Base-by-base conservation (phyloP, 2,113 vertebrate genomes). In the Psephotus haematonotus region DNA sequence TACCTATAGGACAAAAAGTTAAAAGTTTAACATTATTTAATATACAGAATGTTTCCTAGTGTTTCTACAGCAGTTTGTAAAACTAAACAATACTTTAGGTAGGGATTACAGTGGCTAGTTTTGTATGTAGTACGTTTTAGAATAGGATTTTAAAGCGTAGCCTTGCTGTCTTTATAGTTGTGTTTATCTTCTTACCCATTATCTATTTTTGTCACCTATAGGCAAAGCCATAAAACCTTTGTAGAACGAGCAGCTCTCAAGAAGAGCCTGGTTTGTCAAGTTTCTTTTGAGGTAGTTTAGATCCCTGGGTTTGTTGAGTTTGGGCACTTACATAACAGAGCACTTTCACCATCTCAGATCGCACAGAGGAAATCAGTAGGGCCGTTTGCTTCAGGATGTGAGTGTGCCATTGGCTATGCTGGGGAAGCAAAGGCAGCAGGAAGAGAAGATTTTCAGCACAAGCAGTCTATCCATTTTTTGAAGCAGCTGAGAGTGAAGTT, bases 371-470 rank as follows among this genome's bases (percentile, higher is more conserved):
- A 74, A 60, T 37, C 1, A 2, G 29, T 7, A 74, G 39, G 29
- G 27, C 11, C 55, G 39, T 86, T 90, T 39, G 35, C 29, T 62
- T 83, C 33, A 17, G 64, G 37, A 25, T 29, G 5, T 8, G 65
- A 80, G 37, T 6, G 16, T 62, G 43, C n/a, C 10, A 0, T n/a
- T 0, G 0, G 31, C 7, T 1, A 41, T 69, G 70, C 63, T 39
- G 49, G 22, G 35, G 41, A 72, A 83, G 22, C 43, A 77, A 62
- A 83, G 49, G 53, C 44, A 74, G 71, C 27, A 64, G 28, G 17
- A 87, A 16, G 11, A 65, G 39, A 47, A 0, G 0, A 70, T 37
- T 77, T 74, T 10, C 44, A 64, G 22, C n/a, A 77, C 0, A 3
- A 50, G 18, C n/a, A 17, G 24, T 62, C 68, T 50, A 27, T 23